Percentiles rank a stretch among this genome's conserved stretches.
Conservation (phyloP, 2,113 vertebrate species). For the Bubalus kerabau region DNA sequence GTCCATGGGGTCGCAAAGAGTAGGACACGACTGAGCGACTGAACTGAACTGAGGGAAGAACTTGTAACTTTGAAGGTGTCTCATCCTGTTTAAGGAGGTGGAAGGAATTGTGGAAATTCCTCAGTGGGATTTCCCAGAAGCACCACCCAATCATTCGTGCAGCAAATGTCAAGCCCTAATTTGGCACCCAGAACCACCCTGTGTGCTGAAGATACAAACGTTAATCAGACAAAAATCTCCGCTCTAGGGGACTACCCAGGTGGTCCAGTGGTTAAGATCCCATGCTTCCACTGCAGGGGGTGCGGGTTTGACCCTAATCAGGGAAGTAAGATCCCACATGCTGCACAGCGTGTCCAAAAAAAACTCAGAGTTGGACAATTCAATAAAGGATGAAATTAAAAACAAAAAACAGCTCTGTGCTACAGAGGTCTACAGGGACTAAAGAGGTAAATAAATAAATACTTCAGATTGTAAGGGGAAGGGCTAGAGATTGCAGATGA, state of each 20-base stretch:
- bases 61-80: background rate
- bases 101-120: background rate
- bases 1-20: background rate
- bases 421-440: background rate
- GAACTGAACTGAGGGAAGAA: background rate
- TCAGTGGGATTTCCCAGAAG: background rate
- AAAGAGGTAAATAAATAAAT: background rate
- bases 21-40: rapidly evolving
- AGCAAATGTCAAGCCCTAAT: background rate
- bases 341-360: background rate
- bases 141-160: background rate
- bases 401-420: background rate
- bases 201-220: background rate
- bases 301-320: background rate
- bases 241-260: background rate
- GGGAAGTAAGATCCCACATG: background rate
- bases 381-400: background rate
- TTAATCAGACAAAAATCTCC: background rate
- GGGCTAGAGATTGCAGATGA: background rate
- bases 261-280: background rate
- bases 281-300: background rate
- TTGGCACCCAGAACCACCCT: background rate
- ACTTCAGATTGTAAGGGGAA: background rate
- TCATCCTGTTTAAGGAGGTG: background rate
- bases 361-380: background rate